These are phyloP conservation scores for Microcaecilia unicolor DNA, from an alignment of 2,797 vertebrate species.

Conservation along the genomic window DNA sequence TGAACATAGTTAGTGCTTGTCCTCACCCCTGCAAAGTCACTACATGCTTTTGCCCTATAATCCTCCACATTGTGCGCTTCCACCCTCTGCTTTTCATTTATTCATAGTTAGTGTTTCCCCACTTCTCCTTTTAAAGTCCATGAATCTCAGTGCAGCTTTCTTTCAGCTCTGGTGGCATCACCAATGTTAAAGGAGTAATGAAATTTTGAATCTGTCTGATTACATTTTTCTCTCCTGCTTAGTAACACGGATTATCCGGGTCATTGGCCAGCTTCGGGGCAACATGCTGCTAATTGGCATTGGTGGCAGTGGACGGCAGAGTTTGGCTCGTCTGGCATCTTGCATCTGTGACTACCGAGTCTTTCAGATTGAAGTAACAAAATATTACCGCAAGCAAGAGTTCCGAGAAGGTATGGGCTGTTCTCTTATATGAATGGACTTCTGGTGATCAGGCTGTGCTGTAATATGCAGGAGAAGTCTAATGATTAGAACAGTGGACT, in stretches of 20 bases:
- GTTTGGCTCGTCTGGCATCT: conserved; percentile 70
- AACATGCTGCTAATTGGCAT: conserved; percentile 84
- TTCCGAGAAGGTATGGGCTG: too few species aligned
- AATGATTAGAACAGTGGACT: too few species aligned
- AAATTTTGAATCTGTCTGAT: too few species aligned
- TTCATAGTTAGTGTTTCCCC: too few species aligned
- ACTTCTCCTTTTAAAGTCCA: background rate
- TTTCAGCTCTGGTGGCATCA: too few species aligned
- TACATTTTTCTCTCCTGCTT: background rate
- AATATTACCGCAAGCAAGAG: conserved; percentile 74
- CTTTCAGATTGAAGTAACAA: conserved; percentile 79
- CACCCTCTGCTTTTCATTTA: background rate
- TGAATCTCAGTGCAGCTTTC: too few species aligned
- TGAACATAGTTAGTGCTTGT: conserved; percentile 60
- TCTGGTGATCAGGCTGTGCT: too few species aligned
- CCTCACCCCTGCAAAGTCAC: background rate
- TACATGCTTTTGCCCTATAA: background rate
- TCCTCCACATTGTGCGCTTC: too few species aligned
- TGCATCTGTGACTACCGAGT: conserved; percentile 70
- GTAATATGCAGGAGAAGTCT: too few species aligned
- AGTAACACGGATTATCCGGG: conserved; percentile 64
- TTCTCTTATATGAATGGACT: too few species aligned
- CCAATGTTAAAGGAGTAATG: too few species aligned
- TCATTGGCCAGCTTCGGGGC: conserved; percentile 78
- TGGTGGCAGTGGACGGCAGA: conserved; percentile 78